These are phyloP conservation scores for Andinoacara biseriatus DNA, from an alignment of 2,113 vertebrate species.

Conservation along the genomic window DNA sequence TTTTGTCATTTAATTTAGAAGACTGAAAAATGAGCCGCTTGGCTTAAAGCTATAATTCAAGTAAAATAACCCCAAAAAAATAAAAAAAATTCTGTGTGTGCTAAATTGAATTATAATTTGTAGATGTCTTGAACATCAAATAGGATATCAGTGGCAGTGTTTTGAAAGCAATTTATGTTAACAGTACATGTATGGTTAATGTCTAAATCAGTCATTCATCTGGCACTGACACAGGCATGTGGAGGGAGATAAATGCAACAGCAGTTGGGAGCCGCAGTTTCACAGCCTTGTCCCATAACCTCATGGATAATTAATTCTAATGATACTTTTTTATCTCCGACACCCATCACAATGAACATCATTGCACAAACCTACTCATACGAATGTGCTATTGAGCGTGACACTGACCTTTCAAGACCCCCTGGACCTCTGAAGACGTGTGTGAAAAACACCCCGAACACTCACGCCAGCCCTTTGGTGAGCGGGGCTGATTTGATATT, in stretches of 20 bases:
- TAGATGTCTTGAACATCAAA: slow-evolving; percentile 32
- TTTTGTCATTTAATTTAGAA: slow-evolving; percentile 4
- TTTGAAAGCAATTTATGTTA: slow-evolving; percentile 48
- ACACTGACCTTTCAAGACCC: slow-evolving; percentile 72
- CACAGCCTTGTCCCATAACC: slow-evolving; percentile 65
- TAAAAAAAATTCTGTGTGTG: slow-evolving; percentile 22
- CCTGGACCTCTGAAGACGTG: slow-evolving; percentile 61
- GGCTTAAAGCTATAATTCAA: slow-evolving; percentile 28
- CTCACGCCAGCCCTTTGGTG: slow-evolving; percentile 68
- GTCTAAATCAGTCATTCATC: slow-evolving; percentile 57
- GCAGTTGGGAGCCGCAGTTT: slow-evolving; percentile 52
- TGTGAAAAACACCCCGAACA: slow-evolving; percentile 66
- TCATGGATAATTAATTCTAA: slow-evolving; percentile 76
- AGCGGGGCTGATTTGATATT: slow-evolving; percentile 74
- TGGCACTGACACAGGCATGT: slow-evolving; percentile 23
- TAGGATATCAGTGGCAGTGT: slow-evolving; percentile 17
- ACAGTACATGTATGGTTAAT: slow-evolving; percentile 52
- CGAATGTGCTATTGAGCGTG: slow-evolving; percentile 75
- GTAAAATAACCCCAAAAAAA: slow-evolving; percentile 2
- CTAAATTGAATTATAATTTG: slow-evolving; percentile 22
- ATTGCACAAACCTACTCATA: slow-evolving; percentile 62
- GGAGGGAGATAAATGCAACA: slow-evolving; percentile 48
- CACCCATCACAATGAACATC: slow-evolving; percentile 73
- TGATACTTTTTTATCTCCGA: slow-evolving; percentile 68
- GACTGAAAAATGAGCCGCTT: not conserved